A percentile compares a stretch with the other conserved stretches of the same genome.
phyloP scores from a whole-genome alignment of 2,113 vertebrate genomes.

The Elaphurus davidianus region DNA sequence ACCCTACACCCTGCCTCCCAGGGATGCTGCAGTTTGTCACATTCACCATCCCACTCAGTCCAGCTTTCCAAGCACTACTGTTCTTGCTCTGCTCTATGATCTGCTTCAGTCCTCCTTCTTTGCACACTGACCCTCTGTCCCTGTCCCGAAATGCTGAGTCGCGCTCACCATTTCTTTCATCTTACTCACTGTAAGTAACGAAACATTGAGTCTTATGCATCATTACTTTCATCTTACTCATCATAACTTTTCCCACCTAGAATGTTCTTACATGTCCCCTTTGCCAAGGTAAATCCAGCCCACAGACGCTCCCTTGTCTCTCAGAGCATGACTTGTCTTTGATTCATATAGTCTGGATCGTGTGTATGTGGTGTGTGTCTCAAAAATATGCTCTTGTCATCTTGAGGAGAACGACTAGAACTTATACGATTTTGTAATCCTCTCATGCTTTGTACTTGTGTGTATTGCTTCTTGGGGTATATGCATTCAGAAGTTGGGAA shows the following conservation, averaged over 20 bases:
- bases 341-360: not conserved
- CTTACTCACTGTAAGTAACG: not conserved
- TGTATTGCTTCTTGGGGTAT: not conserved
- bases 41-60: not conserved
- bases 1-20: not conserved
- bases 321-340: not conserved
- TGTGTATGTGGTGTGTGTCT: not conserved
- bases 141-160: not conserved
- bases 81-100: not conserved
- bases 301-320: not conserved
- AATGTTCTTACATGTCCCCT: not conserved
- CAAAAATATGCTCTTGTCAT: not conserved
- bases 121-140: not conserved
- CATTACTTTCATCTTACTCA: not conserved
- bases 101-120: not conserved
- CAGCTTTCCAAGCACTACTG: not conserved
- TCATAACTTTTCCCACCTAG: not conserved
- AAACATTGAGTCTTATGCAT: not conserved
- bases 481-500: not conserved
- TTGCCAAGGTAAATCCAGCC: not conserved
- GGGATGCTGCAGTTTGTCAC: fast-evolving
- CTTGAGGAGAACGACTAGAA: not conserved
- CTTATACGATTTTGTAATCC: not conserved
- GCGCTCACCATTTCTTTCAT: not conserved
- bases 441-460: not conserved